Base-by-base conservation (phyloP, 2,113 vertebrate genomes). In the Vanacampus margaritifer region DNA sequence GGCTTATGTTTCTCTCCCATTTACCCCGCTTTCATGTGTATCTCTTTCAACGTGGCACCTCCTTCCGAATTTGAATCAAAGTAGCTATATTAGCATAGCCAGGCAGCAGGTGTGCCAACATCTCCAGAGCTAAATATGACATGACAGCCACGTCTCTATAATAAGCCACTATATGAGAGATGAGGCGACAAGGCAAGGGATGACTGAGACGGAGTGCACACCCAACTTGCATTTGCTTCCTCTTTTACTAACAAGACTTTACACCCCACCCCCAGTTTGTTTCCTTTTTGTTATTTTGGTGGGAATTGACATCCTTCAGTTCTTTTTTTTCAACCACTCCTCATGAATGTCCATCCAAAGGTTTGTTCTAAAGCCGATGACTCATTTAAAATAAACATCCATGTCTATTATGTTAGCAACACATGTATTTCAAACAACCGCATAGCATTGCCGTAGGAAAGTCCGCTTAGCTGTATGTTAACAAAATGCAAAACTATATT, bases 31-130 rank as follows among this genome's bases (percentile, higher is more conserved):
- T 69, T 71, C 72, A 58, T 51, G 53, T 56, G 24, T 5, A 6
- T 73, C 70, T 71, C 64, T 26, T n/a, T 71, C 71, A 46, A 32
- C n/a, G 64, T 75, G 58, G 57, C 81, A 69, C 78, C 76, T 84
- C 76, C 64, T 78, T 68, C 73, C 78, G 81, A 80, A 83, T 89
- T 74, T 78, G 83, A 90, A 88, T 88, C 87, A 87, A 88, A 88
- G 86, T 81, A 71, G 84, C 77, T 72, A 80, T 87, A 88, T 90
- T 89, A 88, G 88, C 87, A 85, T 86, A 87, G 85, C 87, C 86
- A 84, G 88, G 86, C 86, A 89, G 89, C 89, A 90, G 89, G 89
- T 89, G 89, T 86, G 87, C 88, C 79, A 84, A 83, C 88, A 87
- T 89, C 88, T 88, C 84, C 79, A 70, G 80, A 88, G 84, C 83